Percentiles rank a stretch among this genome's conserved stretches.
These are phyloP conservation scores for Xenopus tropicalis DNA, from an alignment of 2,113 vertebrate species.

Conservation along the genomic window DNA sequence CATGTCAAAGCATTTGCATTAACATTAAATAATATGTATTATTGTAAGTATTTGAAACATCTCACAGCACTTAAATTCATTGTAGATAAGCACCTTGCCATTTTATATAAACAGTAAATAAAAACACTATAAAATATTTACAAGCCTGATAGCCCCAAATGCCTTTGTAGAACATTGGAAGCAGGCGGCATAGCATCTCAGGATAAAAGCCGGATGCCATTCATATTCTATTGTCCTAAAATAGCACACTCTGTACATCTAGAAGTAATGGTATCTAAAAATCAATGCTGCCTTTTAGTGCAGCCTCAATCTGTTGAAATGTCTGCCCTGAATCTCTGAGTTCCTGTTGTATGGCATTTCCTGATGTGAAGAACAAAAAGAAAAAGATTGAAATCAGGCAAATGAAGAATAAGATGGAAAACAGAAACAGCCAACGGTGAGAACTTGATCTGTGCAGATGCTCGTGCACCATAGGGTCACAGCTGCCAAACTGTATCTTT, in stretches of 20 bases:
- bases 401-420: background rate
- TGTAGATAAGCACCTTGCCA: no score
- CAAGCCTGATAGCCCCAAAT: background rate
- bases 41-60: no score
- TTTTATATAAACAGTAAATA: background rate
- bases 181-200: background rate
- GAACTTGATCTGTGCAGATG: background rate
- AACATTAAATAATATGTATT: no score
- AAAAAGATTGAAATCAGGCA: background rate
- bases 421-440: background rate
- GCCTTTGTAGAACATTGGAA: background rate
- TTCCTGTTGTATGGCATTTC: background rate
- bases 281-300: slow-evolving; percentile 5
- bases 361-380: background rate
- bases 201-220: background rate
- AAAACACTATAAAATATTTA: background rate
- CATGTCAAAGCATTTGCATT: no score
- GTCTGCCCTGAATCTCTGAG: background rate
- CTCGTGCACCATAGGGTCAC: background rate
- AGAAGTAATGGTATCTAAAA: slow-evolving; percentile 11
- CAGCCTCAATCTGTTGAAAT: background rate
- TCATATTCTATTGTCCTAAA: slow-evolving; percentile 4
- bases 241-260: background rate
- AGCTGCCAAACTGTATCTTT: background rate
- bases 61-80: no score